Evolutionary conservation across 2,797 vertebrate species (phyloP), one percentile per base, ranked within the genome.

Genomic region (Silurus lanzhouensis): DNA sequence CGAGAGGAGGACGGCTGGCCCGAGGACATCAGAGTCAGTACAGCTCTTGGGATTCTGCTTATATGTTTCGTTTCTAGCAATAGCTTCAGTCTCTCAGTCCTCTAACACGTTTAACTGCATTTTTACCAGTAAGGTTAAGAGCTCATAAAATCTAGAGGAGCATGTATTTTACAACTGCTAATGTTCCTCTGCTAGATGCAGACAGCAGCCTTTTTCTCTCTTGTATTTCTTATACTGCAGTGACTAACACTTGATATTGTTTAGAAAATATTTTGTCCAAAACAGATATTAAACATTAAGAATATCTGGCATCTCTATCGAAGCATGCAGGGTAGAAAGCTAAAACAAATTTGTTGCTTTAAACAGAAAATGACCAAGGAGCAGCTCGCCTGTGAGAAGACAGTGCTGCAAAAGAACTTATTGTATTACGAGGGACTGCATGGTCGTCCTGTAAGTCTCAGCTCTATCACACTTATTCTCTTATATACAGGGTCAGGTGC

Each of bases 331-430:
- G 19, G 19, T 12, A 13, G 14, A 46, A 57, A 55, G 7, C 6
- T 7, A 61, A 19, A 2, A 61, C 6, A 61, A 61, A 52, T 82
- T 67, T 84, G 60, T 87, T 58, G 44, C 13, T 91, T 1, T 90
- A 1, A 88, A 84, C 87, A 99, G 98, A 98, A 97, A 95, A 99
- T 99, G 98, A 97, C 96, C 63, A 98, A 98, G 94, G 97, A 99
- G 90, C 96, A 99, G 93, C 92, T 99, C 92, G 93, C 96, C 88
- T 96, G 96, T 94, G 98, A 99, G 95, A 99, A 99, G 92, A 97
- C 95, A 0, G 95, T 97, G 90, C 96, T 99, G 25, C 98, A 99
- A 93, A 99, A 97, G 93, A 98, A 98, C 92, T 95, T 99, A 88
- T 95, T 99, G 90, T 97, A 96, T 92, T 99, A 98, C 63, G 98